These are phyloP conservation scores for Darevskia mixta DNA, from an alignment of 2,797 vertebrate genomes.

Conservation along the genomic window DNA sequence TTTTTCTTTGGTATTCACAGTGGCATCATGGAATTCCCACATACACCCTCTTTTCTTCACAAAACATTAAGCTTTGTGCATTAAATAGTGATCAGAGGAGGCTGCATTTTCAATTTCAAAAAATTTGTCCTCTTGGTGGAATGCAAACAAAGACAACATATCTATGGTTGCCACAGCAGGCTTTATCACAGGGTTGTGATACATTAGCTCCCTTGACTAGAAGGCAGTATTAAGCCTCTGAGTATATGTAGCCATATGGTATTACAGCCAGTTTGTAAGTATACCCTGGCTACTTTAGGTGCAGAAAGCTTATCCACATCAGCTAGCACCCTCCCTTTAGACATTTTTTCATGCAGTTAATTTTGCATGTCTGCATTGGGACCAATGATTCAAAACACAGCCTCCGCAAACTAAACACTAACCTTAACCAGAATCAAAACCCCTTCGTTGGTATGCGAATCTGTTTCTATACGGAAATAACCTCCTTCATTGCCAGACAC, in stretches of 20 bases:
- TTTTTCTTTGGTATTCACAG: not conserved
- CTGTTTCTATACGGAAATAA: constrained; percentile 88
- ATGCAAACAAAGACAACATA: not conserved
- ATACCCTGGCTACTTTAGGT: not conserved
- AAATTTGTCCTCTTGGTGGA: too few relatives aligned
- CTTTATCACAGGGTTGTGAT: not conserved
- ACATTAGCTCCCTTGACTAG: not conserved
- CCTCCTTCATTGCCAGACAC: constrained; percentile 86
- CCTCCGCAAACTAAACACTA: constrained; percentile 43
- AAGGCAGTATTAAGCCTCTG: not conserved
- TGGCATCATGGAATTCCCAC: not conserved
- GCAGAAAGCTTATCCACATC: not conserved
- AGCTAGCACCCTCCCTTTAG: not conserved
- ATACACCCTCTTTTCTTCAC: not conserved
- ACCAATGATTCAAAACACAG: not conserved
- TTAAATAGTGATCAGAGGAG: not conserved
- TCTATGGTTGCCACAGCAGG: not conserved
- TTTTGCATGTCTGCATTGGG: not conserved
- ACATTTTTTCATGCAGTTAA: not conserved
- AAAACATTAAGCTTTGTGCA: not conserved
- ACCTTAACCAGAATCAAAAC: constrained; percentile 93
- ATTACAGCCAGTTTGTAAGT: not conserved
- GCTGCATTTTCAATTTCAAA: too few relatives aligned
- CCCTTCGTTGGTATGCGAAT: constrained; percentile 89
- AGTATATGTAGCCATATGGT: not conserved